phyloP scores from a whole-genome alignment of 1,140 invertebrate species.

The Neocloeon triangulifer region DNA sequence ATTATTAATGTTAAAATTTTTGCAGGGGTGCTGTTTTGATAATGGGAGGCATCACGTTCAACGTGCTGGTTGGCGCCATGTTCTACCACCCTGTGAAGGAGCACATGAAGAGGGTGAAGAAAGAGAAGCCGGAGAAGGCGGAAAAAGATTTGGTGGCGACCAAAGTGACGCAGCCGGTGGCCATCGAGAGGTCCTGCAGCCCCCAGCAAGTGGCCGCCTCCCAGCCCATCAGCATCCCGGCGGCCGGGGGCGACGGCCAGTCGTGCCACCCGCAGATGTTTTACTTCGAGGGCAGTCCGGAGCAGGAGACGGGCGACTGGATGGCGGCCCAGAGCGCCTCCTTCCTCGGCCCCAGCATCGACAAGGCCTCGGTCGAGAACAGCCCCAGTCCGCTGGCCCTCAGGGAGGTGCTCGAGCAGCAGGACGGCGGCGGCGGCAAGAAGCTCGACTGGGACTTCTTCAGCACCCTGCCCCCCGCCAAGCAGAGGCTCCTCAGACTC shows the following conservation, averaged over 20 bases:
- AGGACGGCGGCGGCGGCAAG: conserved; percentile 4
- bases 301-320: conserved; percentile 8
- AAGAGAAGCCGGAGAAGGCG: too few species aligned
- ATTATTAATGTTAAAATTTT: conserved; percentile 9
- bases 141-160: conserved; percentile 26
- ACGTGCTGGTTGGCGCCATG: conserved; percentile 60
- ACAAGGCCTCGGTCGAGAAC: neutral
- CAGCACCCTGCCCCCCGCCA: conserved; percentile 3
- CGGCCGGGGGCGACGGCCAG: too few species aligned
- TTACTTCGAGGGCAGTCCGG: too few species aligned
- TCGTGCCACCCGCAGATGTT: too few species aligned
- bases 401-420: too few species aligned
- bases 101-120: conserved; percentile 46
- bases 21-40: conserved; percentile 52
- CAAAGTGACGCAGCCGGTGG: conserved; percentile 15
- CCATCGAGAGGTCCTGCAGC: conserved; percentile 3
- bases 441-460: conserved; percentile 8
- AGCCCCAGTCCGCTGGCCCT: neutral
- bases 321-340: conserved; percentile 10
- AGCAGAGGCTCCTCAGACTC: conserved; percentile 7
- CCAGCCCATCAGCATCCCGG: too few species aligned
- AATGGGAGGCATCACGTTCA: conserved; percentile 57
- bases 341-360: too few species aligned
- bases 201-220: too few species aligned
- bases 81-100: conserved; percentile 63